phyloP scores from a whole-genome alignment of 2,888 invertebrate species.

The Lottia scabra region DNA sequence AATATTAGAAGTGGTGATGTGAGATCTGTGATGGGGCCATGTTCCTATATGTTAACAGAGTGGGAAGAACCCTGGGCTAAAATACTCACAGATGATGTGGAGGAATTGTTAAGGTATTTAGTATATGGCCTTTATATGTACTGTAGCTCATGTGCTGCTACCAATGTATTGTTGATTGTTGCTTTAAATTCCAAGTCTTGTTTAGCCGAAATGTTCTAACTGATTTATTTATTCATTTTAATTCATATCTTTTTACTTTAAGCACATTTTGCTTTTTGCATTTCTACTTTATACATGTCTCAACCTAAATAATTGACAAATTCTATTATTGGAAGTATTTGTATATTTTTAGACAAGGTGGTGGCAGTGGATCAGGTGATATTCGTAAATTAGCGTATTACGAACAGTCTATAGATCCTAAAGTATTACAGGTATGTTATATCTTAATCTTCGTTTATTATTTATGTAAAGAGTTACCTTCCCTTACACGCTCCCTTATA shows the following conservation, averaged over 20 bases:
- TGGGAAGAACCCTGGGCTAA: conserved; percentile 61
- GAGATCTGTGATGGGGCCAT: conserved; percentile 59
- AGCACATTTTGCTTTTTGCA: no score
- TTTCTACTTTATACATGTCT: no score
- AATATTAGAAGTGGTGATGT: conserved; percentile 54
- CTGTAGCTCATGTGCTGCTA: background rate
- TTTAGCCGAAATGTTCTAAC: no score
- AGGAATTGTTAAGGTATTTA: conserved; percentile 54
- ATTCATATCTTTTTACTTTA: no score
- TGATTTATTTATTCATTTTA: no score
- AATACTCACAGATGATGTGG: conserved; percentile 47
- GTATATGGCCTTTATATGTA: background rate
- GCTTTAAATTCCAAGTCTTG: no score
- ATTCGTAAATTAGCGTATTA: conserved; percentile 63
- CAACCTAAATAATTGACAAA: no score
- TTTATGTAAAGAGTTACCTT: no score
- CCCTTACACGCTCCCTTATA: no score
- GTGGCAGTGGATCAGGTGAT: conserved; percentile 54
- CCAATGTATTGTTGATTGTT: background rate
- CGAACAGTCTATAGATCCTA: conserved; percentile 63
- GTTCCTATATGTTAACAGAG: conserved; percentile 59
- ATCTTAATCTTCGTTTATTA: no score
- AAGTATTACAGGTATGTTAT: conserved; percentile 44
- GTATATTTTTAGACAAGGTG: conserved; percentile 49
- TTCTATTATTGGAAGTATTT: no score